phyloP scores from a whole-genome alignment of 1,140 invertebrate species.

The Ceratina japonica region DNA sequence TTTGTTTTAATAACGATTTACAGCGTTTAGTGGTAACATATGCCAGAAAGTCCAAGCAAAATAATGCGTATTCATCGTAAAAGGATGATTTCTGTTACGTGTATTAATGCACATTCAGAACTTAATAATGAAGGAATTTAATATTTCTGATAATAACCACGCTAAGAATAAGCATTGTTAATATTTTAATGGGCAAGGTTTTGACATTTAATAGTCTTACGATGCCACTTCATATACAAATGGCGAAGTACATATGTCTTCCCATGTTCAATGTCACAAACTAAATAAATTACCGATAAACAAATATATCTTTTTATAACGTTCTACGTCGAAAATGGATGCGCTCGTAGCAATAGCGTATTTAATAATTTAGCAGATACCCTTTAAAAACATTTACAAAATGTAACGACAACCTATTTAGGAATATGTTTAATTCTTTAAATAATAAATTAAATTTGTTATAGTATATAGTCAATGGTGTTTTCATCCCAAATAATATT shows the following conservation, averaged over 20 bases:
- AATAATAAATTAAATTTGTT: conserved; percentile 60
- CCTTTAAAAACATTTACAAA: conserved; percentile 47
- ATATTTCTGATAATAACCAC: conserved; percentile 35
- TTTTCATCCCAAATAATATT: conserved; percentile 6
- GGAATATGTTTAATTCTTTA: conserved; percentile 56
- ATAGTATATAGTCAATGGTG: conserved; percentile 40
- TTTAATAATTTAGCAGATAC: conserved; percentile 44
- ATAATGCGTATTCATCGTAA: conserved; percentile 20
- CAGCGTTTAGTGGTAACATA: conserved; percentile 15
- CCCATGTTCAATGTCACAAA: conserved; percentile 55
- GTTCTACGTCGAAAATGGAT: conserved; percentile 46
- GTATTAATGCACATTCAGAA: conserved; percentile 16
- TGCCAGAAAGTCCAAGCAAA: conserved; percentile 14
- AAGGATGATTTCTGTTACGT: conserved; percentile 20
- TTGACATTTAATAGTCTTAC: conserved; percentile 42
- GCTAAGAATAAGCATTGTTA: conserved; percentile 22
- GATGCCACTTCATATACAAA: conserved; percentile 43
- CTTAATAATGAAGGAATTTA: conserved; percentile 25
- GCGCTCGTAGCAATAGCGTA: conserved; percentile 50
- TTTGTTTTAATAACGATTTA: conserved; percentile 19
- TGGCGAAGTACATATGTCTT: conserved; percentile 53
- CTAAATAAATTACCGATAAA: conserved; percentile 48
- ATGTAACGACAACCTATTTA: conserved; percentile 56
- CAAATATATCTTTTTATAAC: conserved; percentile 65
- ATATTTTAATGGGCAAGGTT: conserved; percentile 41